Conservation (phyloP, 2,797 vertebrate species). For the Benthosema pterotum region DNA sequence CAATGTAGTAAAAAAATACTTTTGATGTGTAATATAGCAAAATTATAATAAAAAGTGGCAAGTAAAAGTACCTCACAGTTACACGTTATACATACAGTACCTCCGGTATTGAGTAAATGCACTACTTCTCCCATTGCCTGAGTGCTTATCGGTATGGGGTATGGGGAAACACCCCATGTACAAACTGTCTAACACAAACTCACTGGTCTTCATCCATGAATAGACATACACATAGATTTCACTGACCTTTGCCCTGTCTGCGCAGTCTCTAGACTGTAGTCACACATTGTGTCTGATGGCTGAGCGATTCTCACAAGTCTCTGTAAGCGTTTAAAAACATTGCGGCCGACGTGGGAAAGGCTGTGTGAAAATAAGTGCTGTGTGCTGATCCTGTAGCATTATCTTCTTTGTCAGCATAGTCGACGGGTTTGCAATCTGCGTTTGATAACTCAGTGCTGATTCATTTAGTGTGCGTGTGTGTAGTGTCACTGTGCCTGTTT, state of each 20-base stretch:
- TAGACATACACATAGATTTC: conserved; percentile 43
- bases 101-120: too few species aligned
- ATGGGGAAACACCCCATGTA: conserved; percentile 3
- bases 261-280: conserved; percentile 26
- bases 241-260: conserved; percentile 37
- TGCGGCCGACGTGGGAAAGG: conserved; percentile 18
- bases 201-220: conserved; percentile 29
- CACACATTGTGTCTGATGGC: conserved; percentile 26
- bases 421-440: conserved; percentile 1
- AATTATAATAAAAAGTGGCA: too few species aligned
- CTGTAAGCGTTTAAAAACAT: conserved; percentile 12
- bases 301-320: not conserved
- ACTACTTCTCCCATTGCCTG: too few species aligned
- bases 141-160: too few species aligned
- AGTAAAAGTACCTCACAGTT: too few species aligned
- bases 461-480: conserved; percentile 19
- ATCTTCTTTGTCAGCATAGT: too few species aligned
- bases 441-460: conserved; percentile 8
- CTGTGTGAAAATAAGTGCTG: not conserved
- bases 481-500: not conserved
- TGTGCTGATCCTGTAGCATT: too few species aligned
- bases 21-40: too few species aligned
- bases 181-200: conserved; percentile 7
- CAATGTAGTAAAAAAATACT: too few species aligned
- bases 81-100: too few species aligned